Base-by-base conservation (phyloP, 2,888 invertebrate genomes). In the Schizaphis graminum region DNA sequence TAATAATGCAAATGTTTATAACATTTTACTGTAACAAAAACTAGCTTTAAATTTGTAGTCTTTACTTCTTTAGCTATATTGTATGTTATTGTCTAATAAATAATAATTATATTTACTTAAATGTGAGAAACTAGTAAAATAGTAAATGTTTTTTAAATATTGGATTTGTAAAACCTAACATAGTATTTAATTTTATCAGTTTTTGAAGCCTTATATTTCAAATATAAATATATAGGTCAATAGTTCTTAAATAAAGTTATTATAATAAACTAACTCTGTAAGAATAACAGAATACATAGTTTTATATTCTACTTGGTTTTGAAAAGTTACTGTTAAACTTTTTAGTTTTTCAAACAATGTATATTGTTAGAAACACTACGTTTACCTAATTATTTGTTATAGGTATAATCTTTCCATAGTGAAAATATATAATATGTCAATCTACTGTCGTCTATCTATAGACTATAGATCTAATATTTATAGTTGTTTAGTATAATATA, bases 191-290 rank as follows among this genome's bases (percentile, higher is more conserved):
- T 88, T 88, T 87, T 56, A 56, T 24, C 41, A 11, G n/a, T 35
- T 35, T 35, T 41, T 26, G 88, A 88, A 88, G 41, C 88, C 88
- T 35, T 88, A 88, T 56, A 56, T 35, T 88, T 41, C 24, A 35
- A 35, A 35, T 53, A 21, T 35, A 11, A 85, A 84, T 53, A 88
- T 88, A 35, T 88, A 88, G 88, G 88, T 88, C 35, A 56, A 56
- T 24, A 56, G 88, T 88, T 88, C 24, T 88, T 88, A 56, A 88
- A 88, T 26, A 21, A 11, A 88, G 56, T 41, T 11, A 49, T 87
- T 35, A 13, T 88, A 5, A 13, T 88, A 5, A 35, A 41, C 35
- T 8, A 77, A 35, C 8, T 8, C 3, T 21, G 35, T 77, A 35
- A 24, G 21, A 88, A 35, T 26, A 11, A 10, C 3, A 24, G 21